These are phyloP conservation scores for Aselliscus stoliczkanus DNA, from an alignment of 2,797 vertebrate species.

Conservation along the genomic window DNA sequence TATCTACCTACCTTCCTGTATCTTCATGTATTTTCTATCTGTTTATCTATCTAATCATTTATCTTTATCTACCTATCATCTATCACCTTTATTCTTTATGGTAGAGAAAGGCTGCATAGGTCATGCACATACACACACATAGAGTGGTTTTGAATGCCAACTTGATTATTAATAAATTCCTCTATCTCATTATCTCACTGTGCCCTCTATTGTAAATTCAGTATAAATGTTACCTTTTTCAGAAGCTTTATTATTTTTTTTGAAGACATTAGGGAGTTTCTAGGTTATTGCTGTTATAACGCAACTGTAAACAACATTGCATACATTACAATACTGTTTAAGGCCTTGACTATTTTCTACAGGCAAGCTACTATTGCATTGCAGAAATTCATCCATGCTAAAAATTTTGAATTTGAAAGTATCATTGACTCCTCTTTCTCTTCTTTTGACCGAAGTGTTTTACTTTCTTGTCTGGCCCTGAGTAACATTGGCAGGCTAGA, in stretches of 20 bases:
- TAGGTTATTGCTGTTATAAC: background rate
- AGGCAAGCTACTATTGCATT: background rate
- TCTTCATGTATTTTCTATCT: no score
- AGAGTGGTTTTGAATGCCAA: background rate
- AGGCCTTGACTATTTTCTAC: background rate
- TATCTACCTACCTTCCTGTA: no score
- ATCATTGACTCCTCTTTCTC: no score
- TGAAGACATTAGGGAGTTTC: background rate
- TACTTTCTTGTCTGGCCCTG: background rate
- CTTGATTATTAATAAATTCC: background rate
- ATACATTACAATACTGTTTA: background rate
- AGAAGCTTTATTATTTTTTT: no score
- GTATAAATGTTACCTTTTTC: background rate
- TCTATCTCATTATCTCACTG: background rate
- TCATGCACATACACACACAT: background rate
- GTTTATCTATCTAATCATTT: no score
- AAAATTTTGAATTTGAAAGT: background rate
- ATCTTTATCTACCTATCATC: background rate
- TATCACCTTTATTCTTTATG: background rate
- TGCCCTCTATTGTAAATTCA: background rate
- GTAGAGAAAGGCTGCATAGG: background rate
- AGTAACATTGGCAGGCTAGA: background rate
- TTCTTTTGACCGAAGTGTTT: background rate
- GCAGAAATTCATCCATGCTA: background rate
- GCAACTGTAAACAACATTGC: background rate